Evolutionary conservation across 2,113 vertebrate species (phyloP).

Genomic region (Aix galericulata): DNA sequence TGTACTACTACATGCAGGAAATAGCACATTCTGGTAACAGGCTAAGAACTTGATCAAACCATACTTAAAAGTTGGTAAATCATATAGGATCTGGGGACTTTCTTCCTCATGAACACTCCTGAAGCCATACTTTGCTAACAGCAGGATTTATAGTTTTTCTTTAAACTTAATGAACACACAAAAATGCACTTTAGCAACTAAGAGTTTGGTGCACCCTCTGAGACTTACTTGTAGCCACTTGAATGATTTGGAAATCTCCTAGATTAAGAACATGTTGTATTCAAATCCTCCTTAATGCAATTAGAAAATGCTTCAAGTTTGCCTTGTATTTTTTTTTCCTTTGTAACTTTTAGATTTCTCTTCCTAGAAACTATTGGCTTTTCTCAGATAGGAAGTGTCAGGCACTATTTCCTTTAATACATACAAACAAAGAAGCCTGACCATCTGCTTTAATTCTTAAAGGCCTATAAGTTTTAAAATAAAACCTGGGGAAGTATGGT

Average conservation of each 20-base stretch:
- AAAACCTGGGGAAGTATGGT: background rate
- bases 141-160: background rate
- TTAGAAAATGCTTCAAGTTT: background rate
- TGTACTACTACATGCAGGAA: background rate
- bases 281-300: background rate
- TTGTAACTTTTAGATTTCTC: background rate
- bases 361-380: background rate
- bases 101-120: background rate
- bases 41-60: background rate
- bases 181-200: background rate
- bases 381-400: background rate
- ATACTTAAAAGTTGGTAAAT: background rate
- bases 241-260: background rate
- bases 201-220: background rate
- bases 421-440: constrained; percentile 25
- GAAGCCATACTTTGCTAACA: background rate
- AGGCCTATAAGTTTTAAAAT: background rate
- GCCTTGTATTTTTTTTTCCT: background rate
- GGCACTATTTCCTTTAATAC: constrained; percentile 10
- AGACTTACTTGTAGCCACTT: background rate
- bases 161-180: background rate
- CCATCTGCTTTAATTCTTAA: constrained; percentile 49
- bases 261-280: background rate
- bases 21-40: background rate
- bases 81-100: background rate